These are phyloP conservation scores for Menura novaehollandiae DNA, from an alignment of 2,113 vertebrate genomes.

Conservation along the genomic window DNA sequence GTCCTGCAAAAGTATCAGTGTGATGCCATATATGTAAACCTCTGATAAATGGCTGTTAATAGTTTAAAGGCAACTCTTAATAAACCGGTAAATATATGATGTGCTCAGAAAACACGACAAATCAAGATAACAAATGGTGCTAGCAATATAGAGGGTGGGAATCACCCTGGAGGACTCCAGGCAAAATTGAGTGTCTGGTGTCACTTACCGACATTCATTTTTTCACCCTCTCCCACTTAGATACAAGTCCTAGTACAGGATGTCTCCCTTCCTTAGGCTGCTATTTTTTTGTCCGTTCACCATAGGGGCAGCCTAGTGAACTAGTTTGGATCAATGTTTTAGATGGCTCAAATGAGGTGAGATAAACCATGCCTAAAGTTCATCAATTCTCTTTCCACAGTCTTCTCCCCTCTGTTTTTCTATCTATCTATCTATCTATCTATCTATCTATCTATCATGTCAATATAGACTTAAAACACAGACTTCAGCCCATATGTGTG, in stretches of 20 bases:
- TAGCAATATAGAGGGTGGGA: background rate
- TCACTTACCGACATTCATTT: background rate
- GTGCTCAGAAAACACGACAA: background rate
- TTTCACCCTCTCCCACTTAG: background rate
- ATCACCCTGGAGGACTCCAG: background rate
- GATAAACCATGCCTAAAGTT: background rate
- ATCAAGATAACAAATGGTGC: background rate
- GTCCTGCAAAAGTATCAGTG: fast-evolving
- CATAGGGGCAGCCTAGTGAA: background rate
- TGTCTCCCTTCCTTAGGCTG: background rate
- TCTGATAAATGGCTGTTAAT: background rate
- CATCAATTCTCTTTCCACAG: background rate
- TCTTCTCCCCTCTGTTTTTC: background rate
- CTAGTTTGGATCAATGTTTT: background rate
- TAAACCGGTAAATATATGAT: fast-evolving
- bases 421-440: background rate
- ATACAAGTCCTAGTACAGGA: fast-evolving
- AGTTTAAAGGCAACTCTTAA: background rate
- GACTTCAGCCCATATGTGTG: background rate
- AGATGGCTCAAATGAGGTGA: background rate
- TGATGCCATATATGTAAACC: background rate
- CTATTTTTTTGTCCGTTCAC: background rate
- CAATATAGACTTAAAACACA: background rate
- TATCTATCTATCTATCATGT: background rate
- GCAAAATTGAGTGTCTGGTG: background rate